phyloP scores from a whole-genome alignment of 2,113 vertebrate species.

The Mirounga angustirostris region DNA sequence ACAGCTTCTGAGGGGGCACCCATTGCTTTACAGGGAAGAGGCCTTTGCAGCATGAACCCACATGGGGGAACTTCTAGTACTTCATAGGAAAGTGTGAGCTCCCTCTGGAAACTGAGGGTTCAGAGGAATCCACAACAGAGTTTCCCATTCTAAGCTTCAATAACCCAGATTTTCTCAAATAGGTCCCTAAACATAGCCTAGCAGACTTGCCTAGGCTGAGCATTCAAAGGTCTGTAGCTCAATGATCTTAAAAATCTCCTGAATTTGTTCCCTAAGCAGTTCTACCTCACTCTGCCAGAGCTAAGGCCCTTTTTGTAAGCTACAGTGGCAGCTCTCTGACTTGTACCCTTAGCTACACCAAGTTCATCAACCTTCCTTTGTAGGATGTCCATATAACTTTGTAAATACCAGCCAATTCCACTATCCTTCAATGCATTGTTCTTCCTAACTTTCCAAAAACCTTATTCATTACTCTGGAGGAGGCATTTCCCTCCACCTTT shows the following conservation, averaged over 20 bases:
- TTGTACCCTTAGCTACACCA: rapidly evolving
- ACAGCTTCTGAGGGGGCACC: not conserved
- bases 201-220: not conserved
- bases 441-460: not conserved
- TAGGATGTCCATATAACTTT: not conserved
- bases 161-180: not conserved
- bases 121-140: not conserved
- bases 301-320: not conserved
- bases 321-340: not conserved
- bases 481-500: not conserved
- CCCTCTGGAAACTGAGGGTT: not conserved
- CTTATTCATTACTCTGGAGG: not conserved
- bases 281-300: not conserved
- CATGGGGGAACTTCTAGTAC: not conserved
- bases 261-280: not conserved
- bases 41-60: not conserved
- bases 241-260: not conserved
- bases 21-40: not conserved
- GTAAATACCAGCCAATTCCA: not conserved
- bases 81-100: not conserved
- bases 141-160: not conserved
- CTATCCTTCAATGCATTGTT: not conserved
- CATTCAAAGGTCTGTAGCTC: not conserved
- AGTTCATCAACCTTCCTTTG: not conserved
- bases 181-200: not conserved